Percentiles rank a stretch among this genome's conserved stretches.
Evolutionary conservation across 2,888 invertebrate genomes (phyloP).

Genomic region (Sinelater perroti): DNA sequence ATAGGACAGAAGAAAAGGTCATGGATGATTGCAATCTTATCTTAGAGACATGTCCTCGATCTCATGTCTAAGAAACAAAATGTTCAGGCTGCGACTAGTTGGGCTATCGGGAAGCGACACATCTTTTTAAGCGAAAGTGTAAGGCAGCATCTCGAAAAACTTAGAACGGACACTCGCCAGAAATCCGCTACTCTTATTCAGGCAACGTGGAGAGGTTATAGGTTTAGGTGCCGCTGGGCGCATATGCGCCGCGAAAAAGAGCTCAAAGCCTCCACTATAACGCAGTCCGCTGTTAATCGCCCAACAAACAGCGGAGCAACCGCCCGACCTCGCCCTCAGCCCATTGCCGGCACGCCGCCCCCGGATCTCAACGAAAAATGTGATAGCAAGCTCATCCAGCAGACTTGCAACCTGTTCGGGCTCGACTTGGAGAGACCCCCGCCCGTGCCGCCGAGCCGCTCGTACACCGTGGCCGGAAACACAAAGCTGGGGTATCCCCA

Average conservation of each 20-base stretch:
- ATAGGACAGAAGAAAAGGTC: conserved; percentile 76
- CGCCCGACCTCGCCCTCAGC: conserved; percentile 84
- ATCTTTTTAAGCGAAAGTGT: conserved; percentile 95
- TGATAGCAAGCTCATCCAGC: conserved; percentile 88
- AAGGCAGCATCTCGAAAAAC: conserved; percentile 86
- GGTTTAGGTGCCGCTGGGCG: conserved; percentile 74
- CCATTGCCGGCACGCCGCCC: conserved; percentile 90
- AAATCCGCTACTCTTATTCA: conserved; percentile 86
- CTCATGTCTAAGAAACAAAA: conserved; percentile 64
- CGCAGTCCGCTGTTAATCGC: conserved; percentile 40
- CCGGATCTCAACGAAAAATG: conserved; percentile 86
- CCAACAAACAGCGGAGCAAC: conserved; percentile 60
- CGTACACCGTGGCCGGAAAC: conserved; percentile 90
- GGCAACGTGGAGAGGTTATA: conserved; percentile 85
- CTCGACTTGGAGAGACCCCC: conserved; percentile 91
- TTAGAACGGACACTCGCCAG: conserved; percentile 79
- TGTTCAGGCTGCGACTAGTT: conserved; percentile 75
- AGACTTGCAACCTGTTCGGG: conserved; percentile 89
- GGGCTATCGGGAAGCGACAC: conserved; percentile 92
- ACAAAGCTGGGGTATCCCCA: conserved; percentile 93
- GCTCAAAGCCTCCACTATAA: conserved; percentile 41
- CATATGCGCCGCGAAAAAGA: conserved; percentile 60
- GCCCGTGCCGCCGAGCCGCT: conserved; percentile 88
- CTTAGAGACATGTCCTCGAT: conserved; percentile 75
- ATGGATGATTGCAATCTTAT: conserved; percentile 80